phyloP scores from a whole-genome alignment of 2,888 invertebrate genomes.

The Pristionchus entomophagus region DNA sequence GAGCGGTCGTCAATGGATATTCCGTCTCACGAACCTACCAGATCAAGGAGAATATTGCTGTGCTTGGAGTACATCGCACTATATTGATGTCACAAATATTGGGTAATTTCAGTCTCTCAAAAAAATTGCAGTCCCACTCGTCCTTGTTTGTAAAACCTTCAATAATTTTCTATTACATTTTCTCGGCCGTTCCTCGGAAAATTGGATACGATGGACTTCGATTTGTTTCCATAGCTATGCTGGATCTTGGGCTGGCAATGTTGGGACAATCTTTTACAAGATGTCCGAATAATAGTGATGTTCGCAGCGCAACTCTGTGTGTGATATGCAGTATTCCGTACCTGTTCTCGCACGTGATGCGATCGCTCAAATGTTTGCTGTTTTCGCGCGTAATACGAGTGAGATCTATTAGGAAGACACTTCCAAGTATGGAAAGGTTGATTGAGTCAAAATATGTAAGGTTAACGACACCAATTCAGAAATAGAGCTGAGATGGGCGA shows the following conservation, averaged over 20 bases:
- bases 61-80: neutral
- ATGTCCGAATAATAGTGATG: too few relatives aligned
- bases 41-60: neutral
- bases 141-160: neutral
- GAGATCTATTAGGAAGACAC: too few relatives aligned
- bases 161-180: neutral
- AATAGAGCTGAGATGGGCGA: too few relatives aligned
- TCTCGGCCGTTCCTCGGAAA: neutral
- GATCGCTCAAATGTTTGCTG: too few relatives aligned
- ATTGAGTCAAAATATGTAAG: too few relatives aligned
- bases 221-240: neutral
- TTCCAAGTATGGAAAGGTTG: too few relatives aligned
- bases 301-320: too few relatives aligned
- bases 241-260: neutral
- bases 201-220: neutral
- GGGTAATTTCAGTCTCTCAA: neutral
- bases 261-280: too few relatives aligned
- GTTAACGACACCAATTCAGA: too few relatives aligned
- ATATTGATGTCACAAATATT: neutral
- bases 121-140: neutral
- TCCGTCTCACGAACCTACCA: neutral
- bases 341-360: too few relatives aligned
- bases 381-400: too few relatives aligned
- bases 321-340: too few relatives aligned
- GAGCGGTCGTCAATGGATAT: neutral